Percentiles rank a stretch among this genome's conserved stretches.
phyloP scores from a whole-genome alignment of 2,888 invertebrate genomes.

The Griposia aprilina region DNA sequence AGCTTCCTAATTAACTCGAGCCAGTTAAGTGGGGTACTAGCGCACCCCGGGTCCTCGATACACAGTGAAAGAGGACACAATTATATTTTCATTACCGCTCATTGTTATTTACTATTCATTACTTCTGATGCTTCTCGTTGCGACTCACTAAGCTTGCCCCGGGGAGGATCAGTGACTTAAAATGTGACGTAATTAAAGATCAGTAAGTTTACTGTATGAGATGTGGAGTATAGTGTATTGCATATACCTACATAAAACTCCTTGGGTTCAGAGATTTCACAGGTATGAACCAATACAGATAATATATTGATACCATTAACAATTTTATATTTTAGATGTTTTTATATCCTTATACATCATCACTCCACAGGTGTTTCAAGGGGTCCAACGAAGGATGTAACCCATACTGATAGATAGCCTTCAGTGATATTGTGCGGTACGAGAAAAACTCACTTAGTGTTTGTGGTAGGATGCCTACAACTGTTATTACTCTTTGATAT shows the following conservation, averaged over 20 bases:
- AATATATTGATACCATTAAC: background rate
- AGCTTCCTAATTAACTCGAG: conserved; percentile 33
- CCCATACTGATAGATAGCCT: no score
- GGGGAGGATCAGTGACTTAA: background rate
- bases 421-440: background rate
- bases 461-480: background rate
- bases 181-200: background rate
- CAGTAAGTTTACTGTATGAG: background rate
- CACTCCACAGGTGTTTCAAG: background rate
- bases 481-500: background rate
- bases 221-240: background rate
- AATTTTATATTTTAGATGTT: background rate
- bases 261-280: background rate
- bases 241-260: background rate
- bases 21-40: conserved; percentile 21
- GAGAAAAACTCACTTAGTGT: background rate
- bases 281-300: background rate
- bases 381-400: background rate
- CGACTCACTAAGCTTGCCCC: background rate
- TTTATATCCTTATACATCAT: background rate
- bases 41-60: background rate
- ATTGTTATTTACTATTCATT: conserved; percentile 53
- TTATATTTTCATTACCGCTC: conserved; percentile 42
- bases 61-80: conserved; percentile 25
- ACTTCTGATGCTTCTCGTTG: conserved; percentile 16